Conservation (phyloP, 2,113 vertebrate genomes). For the Otis tarda region DNA sequence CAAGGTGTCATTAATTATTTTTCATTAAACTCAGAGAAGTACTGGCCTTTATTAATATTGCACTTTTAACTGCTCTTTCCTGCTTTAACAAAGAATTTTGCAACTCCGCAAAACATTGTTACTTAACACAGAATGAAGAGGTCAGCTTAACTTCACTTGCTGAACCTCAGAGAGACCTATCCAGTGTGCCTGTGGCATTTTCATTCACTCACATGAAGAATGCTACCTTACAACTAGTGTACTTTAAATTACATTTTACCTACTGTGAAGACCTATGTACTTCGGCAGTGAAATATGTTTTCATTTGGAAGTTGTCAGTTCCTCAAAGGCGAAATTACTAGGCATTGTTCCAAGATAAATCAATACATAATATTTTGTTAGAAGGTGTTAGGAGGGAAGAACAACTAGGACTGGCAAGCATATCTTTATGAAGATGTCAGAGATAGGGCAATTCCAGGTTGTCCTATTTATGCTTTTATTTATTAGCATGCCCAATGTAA, state of each 20-base stretch:
- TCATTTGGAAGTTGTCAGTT: constrained; percentile 59
- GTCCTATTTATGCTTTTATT: background rate
- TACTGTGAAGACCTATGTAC: constrained; percentile 52
- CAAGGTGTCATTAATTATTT: background rate
- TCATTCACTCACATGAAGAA: constrained; percentile 30
- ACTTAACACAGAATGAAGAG: background rate
- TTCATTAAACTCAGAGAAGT: background rate
- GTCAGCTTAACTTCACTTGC: constrained; percentile 8
- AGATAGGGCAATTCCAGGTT: background rate
- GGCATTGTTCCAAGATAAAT: constrained; percentile 43
- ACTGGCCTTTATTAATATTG: background rate
- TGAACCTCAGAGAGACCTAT: background rate
- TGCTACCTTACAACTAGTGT: constrained; percentile 15
- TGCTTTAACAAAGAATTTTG: background rate
- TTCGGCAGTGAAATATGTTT: constrained; percentile 52
- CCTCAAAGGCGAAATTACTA: constrained; percentile 56
- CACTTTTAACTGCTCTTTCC: background rate
- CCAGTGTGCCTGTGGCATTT: background rate
- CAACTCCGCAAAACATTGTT: background rate
- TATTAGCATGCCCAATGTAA: background rate
- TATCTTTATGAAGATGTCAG: background rate
- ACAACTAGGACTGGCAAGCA: background rate
- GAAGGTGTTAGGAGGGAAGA: background rate
- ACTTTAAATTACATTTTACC: constrained; percentile 54
- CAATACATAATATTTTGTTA: constrained; percentile 41